These are phyloP conservation scores for Scaptomyza montana DNA, from an alignment of 1,140 invertebrate species.

Conservation along the genomic window DNA sequence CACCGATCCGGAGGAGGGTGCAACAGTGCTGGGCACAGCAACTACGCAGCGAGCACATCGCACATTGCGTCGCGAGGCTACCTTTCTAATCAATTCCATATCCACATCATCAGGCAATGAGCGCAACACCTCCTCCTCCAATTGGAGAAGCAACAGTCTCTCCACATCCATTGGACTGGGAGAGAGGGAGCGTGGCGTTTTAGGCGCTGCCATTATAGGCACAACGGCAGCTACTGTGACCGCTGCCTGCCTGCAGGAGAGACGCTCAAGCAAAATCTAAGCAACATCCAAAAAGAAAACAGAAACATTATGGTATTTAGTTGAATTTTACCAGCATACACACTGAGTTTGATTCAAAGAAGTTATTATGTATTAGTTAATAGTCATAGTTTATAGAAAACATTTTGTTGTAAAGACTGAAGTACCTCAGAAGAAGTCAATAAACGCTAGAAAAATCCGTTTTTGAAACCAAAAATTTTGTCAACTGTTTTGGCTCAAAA, in stretches of 20 bases:
- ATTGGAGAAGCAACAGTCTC: conserved; percentile 70
- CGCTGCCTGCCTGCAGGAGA: conserved; percentile 64
- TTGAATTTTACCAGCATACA: conserved; percentile 59
- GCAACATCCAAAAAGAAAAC: not conserved
- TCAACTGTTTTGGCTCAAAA: conserved; percentile 21
- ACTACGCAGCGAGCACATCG: conserved; percentile 41
- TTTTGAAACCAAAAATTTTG: conserved; percentile 59
- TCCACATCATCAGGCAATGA: conserved; percentile 78
- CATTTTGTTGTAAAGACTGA: conserved; percentile 82
- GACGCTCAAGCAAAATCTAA: conserved; percentile 59
- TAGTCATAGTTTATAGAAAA: conserved; percentile 71
- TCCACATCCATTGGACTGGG: conserved; percentile 58
- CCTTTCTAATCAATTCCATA: conserved; percentile 76
- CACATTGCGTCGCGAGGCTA: conserved; percentile 70
- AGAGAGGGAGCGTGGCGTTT: conserved; percentile 52
- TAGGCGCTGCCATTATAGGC: conserved; percentile 72
- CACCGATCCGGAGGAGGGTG: conserved; percentile 44
- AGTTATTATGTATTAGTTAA: conserved; percentile 34
- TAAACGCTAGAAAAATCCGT: conserved; percentile 70
- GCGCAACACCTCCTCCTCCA: conserved; percentile 61
- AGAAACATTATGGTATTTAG: conserved; percentile 58
- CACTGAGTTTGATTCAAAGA: conserved; percentile 14
- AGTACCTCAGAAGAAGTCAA: conserved; percentile 82
- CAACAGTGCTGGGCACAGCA: conserved; percentile 9
- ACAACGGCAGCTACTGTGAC: conserved; percentile 71